A percentile compares a stretch with the other conserved stretches of the same genome.
Evolutionary conservation across 1,140 invertebrate genomes (phyloP).

Genomic region (Metaphire vulgaris): DNA sequence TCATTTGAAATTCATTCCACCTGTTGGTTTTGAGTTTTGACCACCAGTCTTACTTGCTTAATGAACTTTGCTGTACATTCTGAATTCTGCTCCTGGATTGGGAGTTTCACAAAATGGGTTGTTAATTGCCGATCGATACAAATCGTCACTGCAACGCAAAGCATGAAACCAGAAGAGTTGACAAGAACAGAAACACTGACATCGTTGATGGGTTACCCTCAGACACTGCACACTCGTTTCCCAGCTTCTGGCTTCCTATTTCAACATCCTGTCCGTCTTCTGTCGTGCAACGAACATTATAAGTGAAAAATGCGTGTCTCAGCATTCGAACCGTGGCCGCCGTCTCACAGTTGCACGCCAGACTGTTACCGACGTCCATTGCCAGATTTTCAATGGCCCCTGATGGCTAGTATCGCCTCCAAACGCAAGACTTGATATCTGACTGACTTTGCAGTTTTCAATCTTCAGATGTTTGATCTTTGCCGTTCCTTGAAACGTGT

Average conservation of each 20-base stretch:
- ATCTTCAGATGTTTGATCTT: background rate
- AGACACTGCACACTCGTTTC: too few species aligned
- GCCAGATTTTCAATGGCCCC: background rate
- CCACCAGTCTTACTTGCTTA: too few species aligned
- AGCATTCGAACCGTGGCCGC: background rate
- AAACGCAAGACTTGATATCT: background rate
- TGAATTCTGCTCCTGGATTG: too few species aligned
- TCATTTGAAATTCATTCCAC: too few species aligned
- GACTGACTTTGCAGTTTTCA: background rate
- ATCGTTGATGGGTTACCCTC: too few species aligned
- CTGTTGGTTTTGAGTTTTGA: too few species aligned
- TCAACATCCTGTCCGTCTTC: background rate
- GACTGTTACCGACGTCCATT: background rate
- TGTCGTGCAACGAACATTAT: background rate
- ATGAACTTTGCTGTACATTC: too few species aligned
- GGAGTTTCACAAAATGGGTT: too few species aligned
- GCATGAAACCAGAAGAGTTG: too few species aligned
- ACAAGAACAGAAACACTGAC: too few species aligned
- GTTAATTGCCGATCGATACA: too few species aligned
- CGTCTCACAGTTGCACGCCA: background rate
- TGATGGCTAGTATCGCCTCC: background rate
- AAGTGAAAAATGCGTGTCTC: background rate
- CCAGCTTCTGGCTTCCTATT: background rate
- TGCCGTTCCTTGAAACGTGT: background rate
- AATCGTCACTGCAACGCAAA: too few species aligned